Percentiles rank a stretch among this genome's conserved stretches.
Evolutionary conservation across 2,797 vertebrate genomes (phyloP).

Genomic region (Neosilurus mollespiculum): DNA sequence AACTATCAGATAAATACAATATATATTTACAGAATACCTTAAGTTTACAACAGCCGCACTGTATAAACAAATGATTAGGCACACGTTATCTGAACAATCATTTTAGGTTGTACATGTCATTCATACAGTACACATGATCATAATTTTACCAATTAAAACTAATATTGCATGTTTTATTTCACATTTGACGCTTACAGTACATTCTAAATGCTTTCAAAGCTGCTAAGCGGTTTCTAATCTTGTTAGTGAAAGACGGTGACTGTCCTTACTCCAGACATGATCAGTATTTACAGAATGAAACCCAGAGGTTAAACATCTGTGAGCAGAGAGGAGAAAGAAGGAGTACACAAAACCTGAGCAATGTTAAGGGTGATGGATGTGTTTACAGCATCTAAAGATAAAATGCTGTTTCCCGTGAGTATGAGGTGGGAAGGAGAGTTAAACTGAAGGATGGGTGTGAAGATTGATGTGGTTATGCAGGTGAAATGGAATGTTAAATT

Average conservation of each 20-base stretch:
- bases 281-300: slow-evolving; percentile 53
- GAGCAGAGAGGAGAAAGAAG: slow-evolving; percentile 3
- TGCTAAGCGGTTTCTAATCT: slow-evolving; percentile 56
- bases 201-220: slow-evolving; percentile 46
- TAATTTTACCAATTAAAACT: slow-evolving; percentile 44
- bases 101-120: slow-evolving; percentile 54
- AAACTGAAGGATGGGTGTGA: slow-evolving; percentile 46
- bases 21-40: slow-evolving; percentile 79
- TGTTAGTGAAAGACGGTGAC: slow-evolving; percentile 46
- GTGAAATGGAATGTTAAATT: neutral
- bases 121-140: slow-evolving; percentile 47
- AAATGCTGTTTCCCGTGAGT: slow-evolving; percentile 61
- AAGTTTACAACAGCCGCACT: slow-evolving; percentile 74
- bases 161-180: slow-evolving; percentile 42
- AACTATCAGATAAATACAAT: slow-evolving; percentile 76
- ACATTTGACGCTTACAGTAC: slow-evolving; percentile 36
- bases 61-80: slow-evolving; percentile 78
- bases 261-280: slow-evolving; percentile 38
- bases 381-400: slow-evolving; percentile 59
- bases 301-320: slow-evolving; percentile 38
- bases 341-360: neutral
- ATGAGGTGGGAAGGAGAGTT: neutral
- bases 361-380: neutral
- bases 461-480: slow-evolving; percentile 58
- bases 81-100: slow-evolving; percentile 68